A percentile compares a stretch with the other conserved stretches of the same genome.
Evolutionary conservation across 2,888 invertebrate genomes (phyloP).

Genomic region (Onthophagus sagittarius): DNA sequence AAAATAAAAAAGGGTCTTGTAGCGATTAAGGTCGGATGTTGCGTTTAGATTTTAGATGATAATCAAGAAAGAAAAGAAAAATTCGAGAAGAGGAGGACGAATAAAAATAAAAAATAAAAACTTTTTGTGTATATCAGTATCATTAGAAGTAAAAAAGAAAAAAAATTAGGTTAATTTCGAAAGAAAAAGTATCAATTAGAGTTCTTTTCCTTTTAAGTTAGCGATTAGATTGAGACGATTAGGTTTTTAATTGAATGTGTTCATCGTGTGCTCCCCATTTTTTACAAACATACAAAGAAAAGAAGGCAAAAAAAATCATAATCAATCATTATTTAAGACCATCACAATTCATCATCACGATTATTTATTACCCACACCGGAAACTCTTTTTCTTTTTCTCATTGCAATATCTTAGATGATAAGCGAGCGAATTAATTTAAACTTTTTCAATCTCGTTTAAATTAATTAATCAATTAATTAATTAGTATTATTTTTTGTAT

Average conservation of each 20-base stretch:
- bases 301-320: not conserved
- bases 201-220: not conserved
- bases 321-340: not conserved
- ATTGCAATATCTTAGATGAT: not conserved
- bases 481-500: slow-evolving; percentile 1
- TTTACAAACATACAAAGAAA: not conserved
- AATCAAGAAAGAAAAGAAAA: not conserved
- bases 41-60: not conserved
- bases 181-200: not conserved
- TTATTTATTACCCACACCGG: not conserved
- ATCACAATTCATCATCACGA: not conserved
- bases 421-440: too few relatives aligned
- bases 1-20: not conserved
- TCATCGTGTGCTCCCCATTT: not conserved
- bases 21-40: not conserved
- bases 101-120: not conserved
- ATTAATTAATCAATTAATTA: too few relatives aligned
- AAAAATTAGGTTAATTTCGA: not conserved
- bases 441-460: too few relatives aligned
- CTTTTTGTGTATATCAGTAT: not conserved
- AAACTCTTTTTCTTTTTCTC: too few relatives aligned
- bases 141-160: not conserved
- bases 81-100: not conserved
- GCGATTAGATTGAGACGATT: not conserved
- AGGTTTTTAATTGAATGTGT: not conserved